Percentiles rank a stretch among this genome's conserved stretches.
Conservation (phyloP, 2,113 vertebrate species). For the Sylvietta virens region DNA sequence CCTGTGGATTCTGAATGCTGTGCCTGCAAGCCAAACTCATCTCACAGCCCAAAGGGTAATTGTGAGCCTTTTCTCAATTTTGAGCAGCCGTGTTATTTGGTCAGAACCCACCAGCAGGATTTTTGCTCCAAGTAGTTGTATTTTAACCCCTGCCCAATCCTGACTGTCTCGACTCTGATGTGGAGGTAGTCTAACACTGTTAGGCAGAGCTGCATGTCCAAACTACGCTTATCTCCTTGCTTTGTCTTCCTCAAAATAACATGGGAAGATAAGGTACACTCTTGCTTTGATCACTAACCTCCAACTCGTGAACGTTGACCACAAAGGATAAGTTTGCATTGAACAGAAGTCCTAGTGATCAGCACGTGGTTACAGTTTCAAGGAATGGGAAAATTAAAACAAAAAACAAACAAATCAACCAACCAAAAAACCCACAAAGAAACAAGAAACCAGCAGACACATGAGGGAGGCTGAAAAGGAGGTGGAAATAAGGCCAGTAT, state of each 20-base stretch:
- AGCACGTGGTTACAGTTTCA: neutral
- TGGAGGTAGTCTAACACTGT: neutral
- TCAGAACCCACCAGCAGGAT: neutral
- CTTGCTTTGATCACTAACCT: constrained; percentile 57
- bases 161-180: neutral
- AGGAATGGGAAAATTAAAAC: neutral
- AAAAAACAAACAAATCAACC: neutral
- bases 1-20: neutral
- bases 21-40: neutral
- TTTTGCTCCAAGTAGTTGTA: neutral
- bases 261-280: constrained; percentile 35
- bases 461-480: neutral
- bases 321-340: constrained; percentile 4
- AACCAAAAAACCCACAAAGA: neutral
- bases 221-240: constrained; percentile 53
- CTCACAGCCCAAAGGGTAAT: neutral
- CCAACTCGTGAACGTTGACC: neutral
- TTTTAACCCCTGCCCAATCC: constrained; percentile 34
- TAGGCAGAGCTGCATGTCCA: constrained; percentile 14
- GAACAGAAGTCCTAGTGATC: neutral
- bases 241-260: constrained; percentile 64
- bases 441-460: too few species aligned
- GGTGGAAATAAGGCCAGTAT: neutral
- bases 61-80: neutral
- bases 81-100: neutral